These are phyloP conservation scores for Sphaeramia orbicularis DNA, from an alignment of 2,797 vertebrate species.

Conservation along the genomic window DNA sequence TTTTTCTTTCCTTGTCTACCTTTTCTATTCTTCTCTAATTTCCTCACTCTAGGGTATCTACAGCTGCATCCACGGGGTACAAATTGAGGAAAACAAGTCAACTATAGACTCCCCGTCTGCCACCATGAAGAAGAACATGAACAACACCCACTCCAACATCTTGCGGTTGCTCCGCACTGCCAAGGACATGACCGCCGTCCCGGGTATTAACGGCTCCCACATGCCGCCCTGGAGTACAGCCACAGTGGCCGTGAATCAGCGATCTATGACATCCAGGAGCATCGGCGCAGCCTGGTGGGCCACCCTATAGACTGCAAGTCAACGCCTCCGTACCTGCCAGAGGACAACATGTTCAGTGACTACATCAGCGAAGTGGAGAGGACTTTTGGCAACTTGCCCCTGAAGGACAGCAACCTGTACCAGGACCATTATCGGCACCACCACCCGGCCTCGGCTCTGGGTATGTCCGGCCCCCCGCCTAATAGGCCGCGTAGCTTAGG, in stretches of 20 bases:
- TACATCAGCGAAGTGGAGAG: constrained; percentile 99
- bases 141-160: constrained; percentile 99
- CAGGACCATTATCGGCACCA: constrained; percentile 98
- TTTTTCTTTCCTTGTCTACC: constrained; percentile 54
- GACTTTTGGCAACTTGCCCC: constrained; percentile 97
- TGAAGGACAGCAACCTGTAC: constrained; percentile 99
- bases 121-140: constrained; percentile 99
- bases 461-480: constrained; percentile 87
- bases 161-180: constrained; percentile 97
- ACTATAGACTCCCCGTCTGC: constrained; percentile 95
- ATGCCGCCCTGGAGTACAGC: constrained; percentile 94
- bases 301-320: constrained; percentile 91
- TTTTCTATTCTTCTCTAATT: constrained; percentile 54
- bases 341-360: constrained; percentile 98
- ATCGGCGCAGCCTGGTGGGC: constrained; percentile 91
- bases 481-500: constrained; percentile 96
- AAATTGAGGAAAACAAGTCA: constrained; percentile 97
- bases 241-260: constrained; percentile 91
- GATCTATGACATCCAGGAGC: constrained; percentile 96
- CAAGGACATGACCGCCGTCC: constrained; percentile 97
- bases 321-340: constrained; percentile 88
- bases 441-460: constrained; percentile 89
- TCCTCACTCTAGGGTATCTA: constrained; percentile 93
- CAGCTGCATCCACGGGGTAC: constrained; percentile 98
- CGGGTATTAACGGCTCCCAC: constrained; percentile 90